Evolutionary conservation across 1,140 invertebrate genomes (phyloP).

Genomic region (Eupristina koningsbergeri): DNA sequence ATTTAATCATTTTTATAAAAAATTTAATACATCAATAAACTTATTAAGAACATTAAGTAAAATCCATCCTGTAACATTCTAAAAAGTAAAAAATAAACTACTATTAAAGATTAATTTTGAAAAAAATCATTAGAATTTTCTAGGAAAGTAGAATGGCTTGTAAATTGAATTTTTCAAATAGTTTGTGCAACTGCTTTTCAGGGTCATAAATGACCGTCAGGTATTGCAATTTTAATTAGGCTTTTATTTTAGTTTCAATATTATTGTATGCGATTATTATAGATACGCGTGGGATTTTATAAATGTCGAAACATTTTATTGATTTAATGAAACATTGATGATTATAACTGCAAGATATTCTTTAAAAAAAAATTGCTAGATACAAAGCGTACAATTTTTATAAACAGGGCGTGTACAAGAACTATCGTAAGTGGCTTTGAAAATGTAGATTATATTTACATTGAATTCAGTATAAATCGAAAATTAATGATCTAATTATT

Average conservation of each 20-base stretch:
- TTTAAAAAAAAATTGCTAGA: conserved; percentile 1
- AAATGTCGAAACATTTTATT: conserved; percentile 44
- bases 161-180: conserved; percentile 17
- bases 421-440: conserved; percentile 11
- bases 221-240: conserved; percentile 21
- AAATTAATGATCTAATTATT: conserved; percentile 30
- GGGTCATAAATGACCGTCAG: background rate
- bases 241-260: background rate
- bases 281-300: conserved; percentile 43
- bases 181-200: conserved; percentile 22
- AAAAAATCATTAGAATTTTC: background rate
- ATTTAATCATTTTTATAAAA: too few relatives aligned
- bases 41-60: too few relatives aligned
- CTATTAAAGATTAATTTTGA: background rate
- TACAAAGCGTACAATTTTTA: conserved; percentile 3
- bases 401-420: background rate
- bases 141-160: background rate
- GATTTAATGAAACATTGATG: conserved; percentile 42
- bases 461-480: background rate
- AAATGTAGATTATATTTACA: conserved; percentile 8
- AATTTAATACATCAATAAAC: too few relatives aligned
- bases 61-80: too few relatives aligned
- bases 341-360: conserved; percentile 24
- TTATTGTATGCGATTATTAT: conserved; percentile 24
- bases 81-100: background rate